A percentile compares a stretch with the other conserved stretches of the same genome.
phyloP scores from a whole-genome alignment of 2,888 invertebrate species.

The Dynastes grantii region DNA sequence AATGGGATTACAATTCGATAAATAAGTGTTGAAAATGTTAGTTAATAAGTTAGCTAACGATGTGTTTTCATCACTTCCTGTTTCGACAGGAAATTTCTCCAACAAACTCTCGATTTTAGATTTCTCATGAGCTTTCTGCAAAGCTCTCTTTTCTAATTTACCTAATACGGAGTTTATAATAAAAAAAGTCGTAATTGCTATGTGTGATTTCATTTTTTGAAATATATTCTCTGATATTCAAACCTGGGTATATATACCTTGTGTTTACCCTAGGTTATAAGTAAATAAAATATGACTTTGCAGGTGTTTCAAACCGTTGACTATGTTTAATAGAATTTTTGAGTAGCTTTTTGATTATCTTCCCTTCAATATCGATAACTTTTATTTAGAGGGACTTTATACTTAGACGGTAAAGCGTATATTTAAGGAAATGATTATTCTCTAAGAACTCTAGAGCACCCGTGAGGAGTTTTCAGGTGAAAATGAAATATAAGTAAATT shows the following conservation, averaged over 20 bases:
- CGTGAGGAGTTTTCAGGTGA: too few relatives aligned
- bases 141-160: slow-evolving; percentile 61
- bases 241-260: not conserved
- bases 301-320: slow-evolving; percentile 29
- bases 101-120: slow-evolving; percentile 66
- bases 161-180: not conserved
- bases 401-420: not conserved
- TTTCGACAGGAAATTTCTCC: slow-evolving; percentile 63
- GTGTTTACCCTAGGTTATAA: not conserved
- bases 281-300: slow-evolving; percentile 28
- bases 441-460: too few relatives aligned
- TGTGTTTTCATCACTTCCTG: slow-evolving; percentile 71
- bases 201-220: not conserved
- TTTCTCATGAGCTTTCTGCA: slow-evolving; percentile 68
- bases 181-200: not conserved
- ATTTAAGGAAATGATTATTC: too few relatives aligned
- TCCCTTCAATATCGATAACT: not conserved
- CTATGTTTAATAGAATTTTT: slow-evolving; percentile 35
- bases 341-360: slow-evolving; percentile 22
- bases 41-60: slow-evolving; percentile 77
- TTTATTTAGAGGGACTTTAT: not conserved
- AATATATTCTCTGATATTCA: not conserved
- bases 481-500: too few relatives aligned
- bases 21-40: slow-evolving; percentile 75
- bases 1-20: slow-evolving; percentile 78